Percentiles rank a stretch among this genome's conserved stretches.
Evolutionary conservation across 2,113 vertebrate species (phyloP).

Genomic region (Colius striatus): DNA sequence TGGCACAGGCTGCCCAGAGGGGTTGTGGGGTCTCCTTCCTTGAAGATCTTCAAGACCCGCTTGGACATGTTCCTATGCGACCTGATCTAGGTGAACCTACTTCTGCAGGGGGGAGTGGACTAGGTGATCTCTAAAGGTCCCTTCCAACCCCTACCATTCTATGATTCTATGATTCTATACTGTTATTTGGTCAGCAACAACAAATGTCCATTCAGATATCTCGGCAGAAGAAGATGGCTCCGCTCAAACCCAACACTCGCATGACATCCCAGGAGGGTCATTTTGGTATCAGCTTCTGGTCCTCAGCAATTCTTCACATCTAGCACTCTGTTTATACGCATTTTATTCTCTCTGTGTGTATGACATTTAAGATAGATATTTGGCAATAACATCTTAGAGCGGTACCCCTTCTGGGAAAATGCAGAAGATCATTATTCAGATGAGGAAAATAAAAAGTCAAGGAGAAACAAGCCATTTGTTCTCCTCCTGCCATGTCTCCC

Average conservation of each 20-base stretch:
- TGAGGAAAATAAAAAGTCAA: conserved; percentile 15
- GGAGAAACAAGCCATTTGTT: neutral
- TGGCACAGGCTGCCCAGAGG: no score
- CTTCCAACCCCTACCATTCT: no score
- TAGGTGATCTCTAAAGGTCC: no score
- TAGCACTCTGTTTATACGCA: neutral
- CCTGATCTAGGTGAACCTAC: no score
- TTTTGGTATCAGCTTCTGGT: neutral
- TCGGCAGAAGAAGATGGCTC: neutral
- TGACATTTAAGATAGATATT: conserved; percentile 52
- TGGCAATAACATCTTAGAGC: conserved; percentile 20
- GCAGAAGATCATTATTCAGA: conserved; percentile 16
- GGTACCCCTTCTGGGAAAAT: conserved; percentile 24
- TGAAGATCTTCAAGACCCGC: no score
- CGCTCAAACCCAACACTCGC: neutral
- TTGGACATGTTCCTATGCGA: no score
- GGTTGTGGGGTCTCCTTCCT: no score
- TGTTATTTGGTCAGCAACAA: neutral
- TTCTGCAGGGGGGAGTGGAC: no score
- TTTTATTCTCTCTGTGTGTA: neutral
- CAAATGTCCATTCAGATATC: conserved; percentile 10
- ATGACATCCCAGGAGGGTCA: neutral
- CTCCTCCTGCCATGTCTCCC: neutral
- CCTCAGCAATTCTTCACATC: neutral
- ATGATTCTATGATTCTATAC: no score